A percentile compares a stretch with the other conserved stretches of the same genome.
Conservation (phyloP, 1,140 invertebrate genomes). For the Chelonus insularis region DNA sequence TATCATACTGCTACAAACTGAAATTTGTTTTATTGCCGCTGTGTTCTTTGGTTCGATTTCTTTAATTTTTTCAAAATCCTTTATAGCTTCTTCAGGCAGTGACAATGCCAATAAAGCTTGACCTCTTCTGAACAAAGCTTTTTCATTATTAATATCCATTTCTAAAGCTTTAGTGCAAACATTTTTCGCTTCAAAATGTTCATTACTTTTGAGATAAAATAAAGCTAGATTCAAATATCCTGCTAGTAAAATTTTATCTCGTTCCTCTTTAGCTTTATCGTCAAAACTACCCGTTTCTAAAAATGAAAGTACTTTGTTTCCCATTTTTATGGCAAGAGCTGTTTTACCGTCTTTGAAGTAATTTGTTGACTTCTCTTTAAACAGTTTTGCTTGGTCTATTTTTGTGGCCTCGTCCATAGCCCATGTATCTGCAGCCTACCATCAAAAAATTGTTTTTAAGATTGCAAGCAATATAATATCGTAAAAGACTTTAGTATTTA, state of each 20-base stretch:
- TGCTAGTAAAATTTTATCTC: slow-evolving; percentile 70
- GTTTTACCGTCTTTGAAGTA: slow-evolving; percentile 86
- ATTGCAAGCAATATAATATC: no score
- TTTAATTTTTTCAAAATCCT: slow-evolving; percentile 78
- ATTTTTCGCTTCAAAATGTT: slow-evolving; percentile 73
- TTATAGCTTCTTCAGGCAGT: slow-evolving; percentile 77
- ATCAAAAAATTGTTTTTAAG: no score
- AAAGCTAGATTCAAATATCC: slow-evolving; percentile 84
- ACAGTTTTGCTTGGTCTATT: slow-evolving; percentile 77
- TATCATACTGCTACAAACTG: slow-evolving; percentile 73
- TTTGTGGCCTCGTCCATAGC: slow-evolving; percentile 77
- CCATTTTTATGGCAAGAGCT: slow-evolving; percentile 83
- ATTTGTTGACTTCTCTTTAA: slow-evolving; percentile 88
- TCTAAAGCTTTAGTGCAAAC: slow-evolving; percentile 73
- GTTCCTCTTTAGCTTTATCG: slow-evolving; percentile 48
- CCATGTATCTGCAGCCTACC: slow-evolving; percentile 77
- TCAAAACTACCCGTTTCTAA: slow-evolving; percentile 58
- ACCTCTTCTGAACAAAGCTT: slow-evolving; percentile 88
- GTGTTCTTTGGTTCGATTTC: slow-evolving; percentile 77
- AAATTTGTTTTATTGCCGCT: slow-evolving; percentile 80
- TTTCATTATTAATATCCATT: slow-evolving; percentile 79
- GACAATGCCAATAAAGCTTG: slow-evolving; percentile 76
- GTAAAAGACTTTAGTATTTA: neutral
- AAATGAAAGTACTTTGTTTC: slow-evolving; percentile 69
- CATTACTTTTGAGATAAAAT: slow-evolving; percentile 81